A percentile compares a stretch with the other conserved stretches of the same genome.
These are phyloP conservation scores for Petromus typicus DNA, from an alignment of 2,113 vertebrate genomes.

Conservation along the genomic window DNA sequence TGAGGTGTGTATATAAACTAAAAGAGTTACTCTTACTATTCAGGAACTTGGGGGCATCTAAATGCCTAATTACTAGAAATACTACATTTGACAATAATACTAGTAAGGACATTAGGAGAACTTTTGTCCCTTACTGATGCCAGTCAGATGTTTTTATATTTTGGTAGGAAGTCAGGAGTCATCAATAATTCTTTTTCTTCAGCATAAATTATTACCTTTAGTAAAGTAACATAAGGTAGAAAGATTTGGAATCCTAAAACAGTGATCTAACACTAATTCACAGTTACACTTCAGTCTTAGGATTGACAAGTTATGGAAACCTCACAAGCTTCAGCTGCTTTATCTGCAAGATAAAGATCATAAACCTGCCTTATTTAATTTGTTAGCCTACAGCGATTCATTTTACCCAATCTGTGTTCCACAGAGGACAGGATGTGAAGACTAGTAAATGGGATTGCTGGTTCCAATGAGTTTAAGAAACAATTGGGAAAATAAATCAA, in stretches of 20 bases:
- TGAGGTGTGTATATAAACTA: not conserved
- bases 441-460: not conserved
- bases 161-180: not conserved
- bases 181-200: conserved; percentile 9
- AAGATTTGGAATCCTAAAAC: not conserved
- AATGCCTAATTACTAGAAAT: not conserved
- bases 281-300: not conserved
- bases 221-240: not conserved
- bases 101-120: not conserved
- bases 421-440: not conserved
- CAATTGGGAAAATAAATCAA: not conserved
- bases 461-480: not conserved
- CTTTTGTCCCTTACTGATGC: not conserved
- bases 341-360: not conserved
- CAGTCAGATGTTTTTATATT: not conserved
- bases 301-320: not conserved
- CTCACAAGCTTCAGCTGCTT: not conserved
- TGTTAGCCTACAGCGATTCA: not conserved
- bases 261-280: not conserved
- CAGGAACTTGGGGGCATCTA: not conserved
- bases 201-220: conserved; percentile 6
- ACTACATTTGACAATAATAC: not conserved
- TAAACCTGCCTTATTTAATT: not conserved
- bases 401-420: not conserved
- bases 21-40: not conserved